Percentiles rank a stretch among this genome's conserved stretches.
Conservation (phyloP, 2,888 invertebrate species). For the Diarsia mendica region DNA sequence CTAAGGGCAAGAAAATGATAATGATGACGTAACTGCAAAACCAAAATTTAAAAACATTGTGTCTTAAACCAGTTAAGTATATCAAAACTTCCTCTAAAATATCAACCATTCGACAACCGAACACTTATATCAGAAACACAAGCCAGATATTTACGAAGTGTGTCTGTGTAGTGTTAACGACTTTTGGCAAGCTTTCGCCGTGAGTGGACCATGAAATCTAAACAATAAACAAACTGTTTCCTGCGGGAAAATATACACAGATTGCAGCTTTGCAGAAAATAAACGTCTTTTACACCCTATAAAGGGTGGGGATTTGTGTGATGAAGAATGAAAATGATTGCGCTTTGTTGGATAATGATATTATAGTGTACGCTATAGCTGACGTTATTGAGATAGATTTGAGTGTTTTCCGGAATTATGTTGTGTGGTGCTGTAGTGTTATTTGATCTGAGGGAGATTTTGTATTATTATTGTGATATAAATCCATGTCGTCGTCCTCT, state of each 20-base stretch:
- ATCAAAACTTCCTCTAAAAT: slow-evolving; percentile 23
- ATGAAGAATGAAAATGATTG: slow-evolving; percentile 61
- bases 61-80: slow-evolving; percentile 1
- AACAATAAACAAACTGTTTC: slow-evolving; percentile 85
- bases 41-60: neutral
- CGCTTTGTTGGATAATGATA: slow-evolving; percentile 48
- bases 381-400: slow-evolving; percentile 58
- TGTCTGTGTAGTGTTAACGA: slow-evolving; percentile 83
- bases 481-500: neutral
- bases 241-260: slow-evolving; percentile 74
- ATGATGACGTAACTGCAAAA: no score
- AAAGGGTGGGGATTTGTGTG: slow-evolving; percentile 60
- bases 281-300: slow-evolving; percentile 57
- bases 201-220: slow-evolving; percentile 76
- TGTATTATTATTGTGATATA: neutral
- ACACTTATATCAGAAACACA: slow-evolving; percentile 59
- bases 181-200: slow-evolving; percentile 82
- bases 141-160: slow-evolving; percentile 81
- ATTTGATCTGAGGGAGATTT: slow-evolving; percentile 14
- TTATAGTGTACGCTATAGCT: slow-evolving; percentile 37
- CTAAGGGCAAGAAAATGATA: no score
- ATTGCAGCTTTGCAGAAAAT: slow-evolving; percentile 66
- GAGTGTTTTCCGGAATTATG: slow-evolving; percentile 42
- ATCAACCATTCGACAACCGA: slow-evolving; percentile 50
- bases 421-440: slow-evolving; percentile 9